phyloP scores from a whole-genome alignment of 2,113 vertebrate species.

The Noctilio leporinus region DNA sequence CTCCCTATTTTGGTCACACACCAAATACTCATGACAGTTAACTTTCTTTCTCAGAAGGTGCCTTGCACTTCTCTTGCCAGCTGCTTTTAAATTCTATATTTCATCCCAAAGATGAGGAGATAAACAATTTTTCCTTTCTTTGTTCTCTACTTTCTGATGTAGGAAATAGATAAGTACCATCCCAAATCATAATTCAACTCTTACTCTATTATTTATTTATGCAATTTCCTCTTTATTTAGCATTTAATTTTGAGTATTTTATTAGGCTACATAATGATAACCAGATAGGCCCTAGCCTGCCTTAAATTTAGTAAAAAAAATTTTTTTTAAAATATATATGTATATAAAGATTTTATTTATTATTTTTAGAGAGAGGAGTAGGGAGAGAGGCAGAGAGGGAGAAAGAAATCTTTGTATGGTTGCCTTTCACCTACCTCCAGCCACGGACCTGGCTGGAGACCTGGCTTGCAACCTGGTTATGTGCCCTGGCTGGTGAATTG shows the following conservation, averaged over 20 bases:
- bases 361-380: no score
- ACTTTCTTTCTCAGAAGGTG: background rate
- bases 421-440: no score
- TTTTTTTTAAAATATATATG: no score
- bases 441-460: no score
- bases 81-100: constrained; percentile 50
- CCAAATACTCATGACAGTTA: background rate
- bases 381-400: no score
- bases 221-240: background rate
- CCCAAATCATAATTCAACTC: background rate
- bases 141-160: background rate
- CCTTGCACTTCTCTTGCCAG: background rate
- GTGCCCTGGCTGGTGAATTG: no score
- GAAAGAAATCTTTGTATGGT: no score
- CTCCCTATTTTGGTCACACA: background rate
- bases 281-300: background rate
- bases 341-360: no score
- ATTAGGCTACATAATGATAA: background rate
- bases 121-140: background rate
- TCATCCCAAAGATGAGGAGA: background rate
- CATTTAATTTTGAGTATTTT: background rate
- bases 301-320: background rate
- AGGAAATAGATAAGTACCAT: background rate
- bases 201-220: constrained; percentile 21
- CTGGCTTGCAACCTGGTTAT: no score